Evolutionary conservation across 2,888 invertebrate species (phyloP).

Genomic region (Morpho helenor): DNA sequence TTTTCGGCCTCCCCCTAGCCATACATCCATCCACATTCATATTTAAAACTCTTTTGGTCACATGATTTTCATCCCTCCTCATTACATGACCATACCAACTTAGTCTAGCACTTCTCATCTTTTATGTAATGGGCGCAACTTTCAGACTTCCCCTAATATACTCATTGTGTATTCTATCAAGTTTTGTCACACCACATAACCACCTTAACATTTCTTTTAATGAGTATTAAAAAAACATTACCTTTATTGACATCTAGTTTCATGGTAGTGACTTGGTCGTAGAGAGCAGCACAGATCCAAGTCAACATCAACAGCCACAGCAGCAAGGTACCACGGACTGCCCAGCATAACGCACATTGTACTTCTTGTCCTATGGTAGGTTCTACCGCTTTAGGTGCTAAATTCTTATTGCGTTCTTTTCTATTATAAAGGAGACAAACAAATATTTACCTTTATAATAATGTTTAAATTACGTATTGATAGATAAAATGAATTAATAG

Average conservation of each 20-base stretch:
- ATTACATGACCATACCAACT: too few species aligned
- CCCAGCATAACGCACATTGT: constrained; percentile 63
- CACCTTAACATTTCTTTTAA: too few species aligned
- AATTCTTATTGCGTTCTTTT: constrained; percentile 52
- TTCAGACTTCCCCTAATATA: too few species aligned
- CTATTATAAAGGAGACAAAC: constrained; percentile 36
- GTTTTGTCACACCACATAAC: too few species aligned
- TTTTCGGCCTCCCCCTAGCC: too few species aligned
- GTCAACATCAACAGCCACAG: constrained; percentile 71
- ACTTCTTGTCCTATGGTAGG: constrained; percentile 57
- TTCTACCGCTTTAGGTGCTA: constrained; percentile 38
- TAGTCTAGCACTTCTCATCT: too few species aligned
- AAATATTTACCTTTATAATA: not conserved
- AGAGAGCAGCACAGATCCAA: constrained; percentile 70
- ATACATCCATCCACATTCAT: too few species aligned
- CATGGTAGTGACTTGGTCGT: constrained; percentile 66
- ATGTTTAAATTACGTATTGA: not conserved
- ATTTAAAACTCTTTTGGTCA: too few species aligned
- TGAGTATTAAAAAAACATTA: constrained; percentile 25
- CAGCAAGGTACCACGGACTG: constrained; percentile 61
- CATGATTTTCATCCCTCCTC: too few species aligned
- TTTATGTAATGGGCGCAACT: too few species aligned
- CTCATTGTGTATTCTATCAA: too few species aligned
- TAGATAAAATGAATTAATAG: too few species aligned
- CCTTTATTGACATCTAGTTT: constrained; percentile 54